These are phyloP conservation scores for Melanargia galathea DNA, from an alignment of 2,888 invertebrate species.

Conservation along the genomic window DNA sequence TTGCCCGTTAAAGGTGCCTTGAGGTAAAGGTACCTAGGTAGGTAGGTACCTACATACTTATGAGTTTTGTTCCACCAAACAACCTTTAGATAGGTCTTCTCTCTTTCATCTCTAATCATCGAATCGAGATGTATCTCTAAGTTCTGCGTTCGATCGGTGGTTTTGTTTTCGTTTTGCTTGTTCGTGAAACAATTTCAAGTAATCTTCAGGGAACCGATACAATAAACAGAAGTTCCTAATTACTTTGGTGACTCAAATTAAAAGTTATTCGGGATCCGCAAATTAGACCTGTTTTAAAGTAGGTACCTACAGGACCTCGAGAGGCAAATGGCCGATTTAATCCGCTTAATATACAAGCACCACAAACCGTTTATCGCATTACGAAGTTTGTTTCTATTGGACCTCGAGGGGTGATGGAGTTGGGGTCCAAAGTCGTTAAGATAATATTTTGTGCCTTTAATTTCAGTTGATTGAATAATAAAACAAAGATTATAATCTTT, in stretches of 20 bases:
- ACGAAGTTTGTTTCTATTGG: conserved; percentile 33
- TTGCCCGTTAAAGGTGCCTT: too few relatives aligned
- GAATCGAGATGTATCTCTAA: too few relatives aligned
- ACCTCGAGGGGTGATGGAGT: conserved; percentile 30
- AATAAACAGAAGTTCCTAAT: conserved; percentile 11
- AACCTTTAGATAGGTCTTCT: too few relatives aligned
- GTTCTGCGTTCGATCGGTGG: too few relatives aligned
- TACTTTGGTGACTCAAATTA: conserved; percentile 13
- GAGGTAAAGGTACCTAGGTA: too few relatives aligned
- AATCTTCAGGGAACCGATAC: neutral
- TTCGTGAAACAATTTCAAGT: neutral
- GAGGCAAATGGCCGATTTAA: conserved; percentile 28
- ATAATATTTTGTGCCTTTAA: conserved; percentile 40
- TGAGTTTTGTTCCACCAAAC: too few relatives aligned
- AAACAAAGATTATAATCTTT: too few relatives aligned
- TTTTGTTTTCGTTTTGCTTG: neutral
- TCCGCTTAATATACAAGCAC: conserved; percentile 36
- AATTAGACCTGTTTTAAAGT: conserved; percentile 18
- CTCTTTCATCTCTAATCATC: too few relatives aligned
- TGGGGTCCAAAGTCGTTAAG: conserved; percentile 36
- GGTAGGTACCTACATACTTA: too few relatives aligned
- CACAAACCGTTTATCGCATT: conserved; percentile 38
- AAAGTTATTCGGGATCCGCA: conserved; percentile 10
- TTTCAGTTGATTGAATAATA: conserved; percentile 29
- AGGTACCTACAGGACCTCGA: conserved; percentile 20